phyloP scores from a whole-genome alignment of 2,113 vertebrate species.

The Fulica atra region DNA sequence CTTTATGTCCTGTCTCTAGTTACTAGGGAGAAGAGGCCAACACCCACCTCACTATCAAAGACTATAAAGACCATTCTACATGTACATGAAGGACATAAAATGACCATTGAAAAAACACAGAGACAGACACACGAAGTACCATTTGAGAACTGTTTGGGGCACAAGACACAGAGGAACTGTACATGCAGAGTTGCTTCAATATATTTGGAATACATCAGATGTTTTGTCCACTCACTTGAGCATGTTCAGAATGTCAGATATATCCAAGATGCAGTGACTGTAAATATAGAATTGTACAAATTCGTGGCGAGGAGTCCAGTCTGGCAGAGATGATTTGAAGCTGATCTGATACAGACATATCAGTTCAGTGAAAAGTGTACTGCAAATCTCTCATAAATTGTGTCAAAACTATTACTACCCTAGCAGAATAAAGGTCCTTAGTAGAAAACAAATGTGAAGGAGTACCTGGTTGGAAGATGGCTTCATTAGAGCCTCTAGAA shows the following conservation, averaged over 20 bases:
- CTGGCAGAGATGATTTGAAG: neutral
- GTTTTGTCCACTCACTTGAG: neutral
- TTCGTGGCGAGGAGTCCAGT: neutral
- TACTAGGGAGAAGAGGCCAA: too few relatives aligned
- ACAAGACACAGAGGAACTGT: neutral
- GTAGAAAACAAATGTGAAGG: neutral
- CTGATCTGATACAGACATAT: accelerated
- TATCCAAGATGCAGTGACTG: neutral
- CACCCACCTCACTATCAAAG: neutral
- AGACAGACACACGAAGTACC: too few relatives aligned
- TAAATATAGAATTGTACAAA: neutral
- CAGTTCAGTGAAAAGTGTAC: neutral
- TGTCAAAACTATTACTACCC: neutral
- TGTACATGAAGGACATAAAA: neutral
- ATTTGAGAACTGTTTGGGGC: neutral
- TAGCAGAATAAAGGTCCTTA: neutral
- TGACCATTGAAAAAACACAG: neutral
- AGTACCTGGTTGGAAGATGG: neutral
- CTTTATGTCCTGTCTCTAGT: too few relatives aligned
- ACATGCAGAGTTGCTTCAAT: neutral
- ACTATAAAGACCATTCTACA: neutral
- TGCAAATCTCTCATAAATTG: neutral
- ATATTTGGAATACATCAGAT: neutral
- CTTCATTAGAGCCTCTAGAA: neutral
- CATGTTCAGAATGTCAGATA: neutral